Conservation (phyloP, 2,797 vertebrate genomes). For the Gallinago solitaria region DNA sequence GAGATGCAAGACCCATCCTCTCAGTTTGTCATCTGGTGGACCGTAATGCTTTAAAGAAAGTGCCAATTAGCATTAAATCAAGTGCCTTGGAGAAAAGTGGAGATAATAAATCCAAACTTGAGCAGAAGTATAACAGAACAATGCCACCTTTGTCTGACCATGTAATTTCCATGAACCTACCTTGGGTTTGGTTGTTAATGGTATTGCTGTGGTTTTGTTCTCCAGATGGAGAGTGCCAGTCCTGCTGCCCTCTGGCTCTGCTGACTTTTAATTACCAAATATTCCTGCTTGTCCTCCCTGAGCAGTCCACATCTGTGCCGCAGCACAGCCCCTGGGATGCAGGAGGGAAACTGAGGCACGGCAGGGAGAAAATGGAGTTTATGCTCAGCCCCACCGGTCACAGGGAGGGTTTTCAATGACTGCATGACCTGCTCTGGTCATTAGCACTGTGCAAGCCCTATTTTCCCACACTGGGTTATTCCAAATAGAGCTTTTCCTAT, state of each 20-base stretch:
- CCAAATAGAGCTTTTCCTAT: neutral
- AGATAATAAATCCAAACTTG: neutral
- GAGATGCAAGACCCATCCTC: neutral
- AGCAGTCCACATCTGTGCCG: neutral
- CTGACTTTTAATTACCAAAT: neutral
- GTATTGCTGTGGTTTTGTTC: neutral
- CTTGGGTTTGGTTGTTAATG: neutral
- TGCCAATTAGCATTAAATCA: neutral
- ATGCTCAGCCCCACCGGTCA: neutral
- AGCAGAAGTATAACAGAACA: fast-evolving
- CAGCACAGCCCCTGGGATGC: neutral
- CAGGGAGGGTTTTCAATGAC: fast-evolving
- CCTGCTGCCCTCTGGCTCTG: neutral
- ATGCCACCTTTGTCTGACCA: neutral
- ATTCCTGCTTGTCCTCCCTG: neutral
- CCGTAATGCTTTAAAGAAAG: fast-evolving
- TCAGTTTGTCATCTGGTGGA: neutral
- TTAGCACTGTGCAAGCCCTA: neutral
- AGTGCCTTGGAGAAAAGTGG: neutral
- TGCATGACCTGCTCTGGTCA: neutral
- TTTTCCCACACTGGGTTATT: neutral
- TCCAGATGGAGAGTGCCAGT: neutral
- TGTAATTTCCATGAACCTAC: neutral
- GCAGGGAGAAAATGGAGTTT: neutral
- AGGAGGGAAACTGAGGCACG: neutral